Conservation (phyloP, 2,888 invertebrate genomes). For the Temnothorax rugatulus region DNA sequence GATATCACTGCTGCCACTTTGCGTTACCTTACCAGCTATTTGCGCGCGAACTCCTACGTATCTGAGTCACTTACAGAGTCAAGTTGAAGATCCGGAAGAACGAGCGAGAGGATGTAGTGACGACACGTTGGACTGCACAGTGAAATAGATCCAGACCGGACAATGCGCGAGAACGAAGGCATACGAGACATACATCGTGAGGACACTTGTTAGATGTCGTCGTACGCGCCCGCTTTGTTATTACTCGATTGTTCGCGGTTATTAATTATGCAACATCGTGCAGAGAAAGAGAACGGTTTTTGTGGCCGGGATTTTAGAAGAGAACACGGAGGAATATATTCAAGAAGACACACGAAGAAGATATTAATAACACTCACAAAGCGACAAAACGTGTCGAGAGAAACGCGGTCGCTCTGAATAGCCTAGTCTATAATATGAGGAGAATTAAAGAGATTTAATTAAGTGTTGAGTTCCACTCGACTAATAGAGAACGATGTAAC, state of each 20-base stretch:
- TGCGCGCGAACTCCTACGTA: slow-evolving; percentile 52
- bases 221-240: slow-evolving; percentile 74
- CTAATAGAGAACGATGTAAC: slow-evolving; percentile 51
- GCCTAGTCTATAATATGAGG: not conserved
- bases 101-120: slow-evolving; percentile 54
- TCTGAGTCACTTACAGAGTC: slow-evolving; percentile 62
- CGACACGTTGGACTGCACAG: slow-evolving; percentile 57
- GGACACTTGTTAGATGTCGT: slow-evolving; percentile 79
- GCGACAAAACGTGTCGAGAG: slow-evolving; percentile 11
- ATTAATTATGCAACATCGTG: slow-evolving; percentile 73
- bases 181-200: slow-evolving; percentile 67
- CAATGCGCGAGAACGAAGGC: slow-evolving; percentile 76
- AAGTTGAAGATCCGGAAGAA: slow-evolving; percentile 51
- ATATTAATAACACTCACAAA: slow-evolving; percentile 34
- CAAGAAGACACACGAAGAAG: not conserved
- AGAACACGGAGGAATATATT: slow-evolving; percentile 14
- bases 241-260: slow-evolving; percentile 68
- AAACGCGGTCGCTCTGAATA: slow-evolving; percentile 41
- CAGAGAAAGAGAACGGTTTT: slow-evolving; percentile 30
- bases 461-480: slow-evolving; percentile 49
- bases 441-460: slow-evolving; percentile 63
- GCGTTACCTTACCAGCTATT: slow-evolving; percentile 39
- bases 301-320: slow-evolving; percentile 46
- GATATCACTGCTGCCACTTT: slow-evolving; percentile 44
- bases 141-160: slow-evolving; percentile 69